phyloP scores from a whole-genome alignment of 2,888 invertebrate species.

The Cremastinae sp. region DNA sequence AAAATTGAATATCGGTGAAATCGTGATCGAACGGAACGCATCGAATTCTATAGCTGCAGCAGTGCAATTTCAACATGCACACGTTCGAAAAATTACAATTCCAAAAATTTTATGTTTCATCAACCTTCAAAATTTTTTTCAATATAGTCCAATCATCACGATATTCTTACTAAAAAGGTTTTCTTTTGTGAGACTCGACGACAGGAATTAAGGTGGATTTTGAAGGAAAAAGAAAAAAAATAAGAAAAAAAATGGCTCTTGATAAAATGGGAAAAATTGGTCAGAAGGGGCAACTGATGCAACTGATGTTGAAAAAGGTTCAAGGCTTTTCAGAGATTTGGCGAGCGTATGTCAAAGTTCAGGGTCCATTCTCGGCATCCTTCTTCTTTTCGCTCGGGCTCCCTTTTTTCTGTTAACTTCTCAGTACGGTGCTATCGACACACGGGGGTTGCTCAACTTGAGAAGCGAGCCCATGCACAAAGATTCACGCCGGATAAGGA shows the following conservation, averaged over 20 bases:
- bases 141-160: conserved; percentile 45
- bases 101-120: conserved; percentile 55
- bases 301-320: conserved; percentile 52
- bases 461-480: conserved; percentile 65
- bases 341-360: conserved; percentile 59
- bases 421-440: conserved; percentile 52
- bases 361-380: conserved; percentile 39
- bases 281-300: conserved; percentile 26
- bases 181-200: conserved; percentile 32
- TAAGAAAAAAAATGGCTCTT: neutral
- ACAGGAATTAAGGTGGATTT: conserved; percentile 6
- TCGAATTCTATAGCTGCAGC: conserved; percentile 4
- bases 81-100: conserved; percentile 57
- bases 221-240: neutral
- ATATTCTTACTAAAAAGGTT: neutral
- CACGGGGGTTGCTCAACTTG: conserved; percentile 63
- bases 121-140: conserved; percentile 60
- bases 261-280: conserved; percentile 37
- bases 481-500: conserved; percentile 66
- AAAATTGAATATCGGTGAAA: conserved; percentile 26
- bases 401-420: conserved; percentile 19
- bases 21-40: conserved; percentile 25
- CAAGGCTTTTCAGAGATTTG: conserved; percentile 60
- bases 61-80: conserved; percentile 34
- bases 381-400: conserved; percentile 25